Base-by-base conservation (phyloP, 2,888 invertebrate species). In the Carterocephalus palaemon region DNA sequence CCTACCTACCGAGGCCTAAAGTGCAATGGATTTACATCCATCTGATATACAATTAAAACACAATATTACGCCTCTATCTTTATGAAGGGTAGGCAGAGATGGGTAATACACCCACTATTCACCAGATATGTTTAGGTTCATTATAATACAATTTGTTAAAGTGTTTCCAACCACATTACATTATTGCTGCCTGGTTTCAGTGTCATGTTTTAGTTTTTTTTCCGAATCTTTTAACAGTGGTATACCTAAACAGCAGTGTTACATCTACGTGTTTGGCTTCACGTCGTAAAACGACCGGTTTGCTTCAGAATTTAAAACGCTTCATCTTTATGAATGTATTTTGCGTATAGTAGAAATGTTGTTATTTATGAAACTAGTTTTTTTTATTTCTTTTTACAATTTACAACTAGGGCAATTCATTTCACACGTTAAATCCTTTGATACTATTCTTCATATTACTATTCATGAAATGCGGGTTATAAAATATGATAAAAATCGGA, bases 301-400 rank as follows among this genome's bases (percentile, higher is more conserved):
- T 49, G 46, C 49, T 48, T 51, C 52, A 48, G 49, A 52, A 53
- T 47, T 52, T 49, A 52, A 54, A 52, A 45, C 39, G 42, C 28
- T 41, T 47, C 48, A 47, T 51, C 51, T 53, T 51, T 52, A 54
- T 57, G 40, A 47, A 51, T 47, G 26, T 49, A 47, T 52, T 57
- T 59, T 56, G 59, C 54, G 56, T 56, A 60, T 56, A 51, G 57
- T 54, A 61, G 59, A 56, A 41, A 54, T 50, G 59, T 55, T 56
- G 53, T 66, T 67, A 42, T 66, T 47, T 36, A 47, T 46, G 32
- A 22, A 52, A 52, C 52, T 40, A 47, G 52, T 52, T 49, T 31
- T 48, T 36, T 37, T 37, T 22, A 37, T 45, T 23, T 24, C 5
- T 17, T 45, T 37, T 24, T 45, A 43, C 10, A 43, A 24, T 36